These are phyloP conservation scores for Microctonus hyperodae DNA, from an alignment of 2,888 invertebrate genomes.

Conservation along the genomic window DNA sequence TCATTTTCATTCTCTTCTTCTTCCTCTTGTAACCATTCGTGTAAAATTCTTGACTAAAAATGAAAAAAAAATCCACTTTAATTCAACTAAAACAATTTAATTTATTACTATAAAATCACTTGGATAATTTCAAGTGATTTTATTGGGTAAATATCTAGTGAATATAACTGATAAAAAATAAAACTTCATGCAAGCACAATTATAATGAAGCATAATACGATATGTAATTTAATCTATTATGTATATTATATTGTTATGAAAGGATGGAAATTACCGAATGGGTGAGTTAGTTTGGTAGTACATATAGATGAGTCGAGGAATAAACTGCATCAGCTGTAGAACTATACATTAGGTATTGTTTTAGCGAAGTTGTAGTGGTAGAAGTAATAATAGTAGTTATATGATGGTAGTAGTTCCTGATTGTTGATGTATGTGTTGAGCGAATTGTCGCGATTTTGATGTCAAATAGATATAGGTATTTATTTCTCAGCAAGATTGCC, in stretches of 20 bases:
- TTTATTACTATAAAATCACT: background rate
- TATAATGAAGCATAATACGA: no score
- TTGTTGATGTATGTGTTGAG: slow-evolving; percentile 29
- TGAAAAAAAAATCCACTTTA: background rate
- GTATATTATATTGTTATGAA: background rate
- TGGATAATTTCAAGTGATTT: background rate
- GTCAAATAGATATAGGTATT: slow-evolving; percentile 42
- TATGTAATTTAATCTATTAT: no score
- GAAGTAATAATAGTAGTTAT: slow-evolving; percentile 13
- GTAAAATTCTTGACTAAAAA: slow-evolving; percentile 53
- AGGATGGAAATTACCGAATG: slow-evolving; percentile 38
- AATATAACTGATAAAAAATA: background rate
- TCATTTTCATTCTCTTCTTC: slow-evolving; percentile 38
- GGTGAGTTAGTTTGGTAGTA: slow-evolving; percentile 38
- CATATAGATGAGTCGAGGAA: slow-evolving; percentile 7
- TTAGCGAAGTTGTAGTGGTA: slow-evolving; percentile 9
- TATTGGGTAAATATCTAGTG: background rate
- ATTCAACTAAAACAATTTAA: no score
- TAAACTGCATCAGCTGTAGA: slow-evolving; percentile 1
- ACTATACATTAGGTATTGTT: slow-evolving; percentile 4
- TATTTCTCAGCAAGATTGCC: slow-evolving; percentile 61
- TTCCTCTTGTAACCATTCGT: slow-evolving; percentile 55
- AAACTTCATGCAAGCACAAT: slow-evolving; percentile 7
- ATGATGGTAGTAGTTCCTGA: background rate
- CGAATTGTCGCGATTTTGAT: slow-evolving; percentile 42